These are phyloP conservation scores for Drosophila demipolita DNA, from an alignment of 2,888 invertebrate species.

Conservation along the genomic window DNA sequence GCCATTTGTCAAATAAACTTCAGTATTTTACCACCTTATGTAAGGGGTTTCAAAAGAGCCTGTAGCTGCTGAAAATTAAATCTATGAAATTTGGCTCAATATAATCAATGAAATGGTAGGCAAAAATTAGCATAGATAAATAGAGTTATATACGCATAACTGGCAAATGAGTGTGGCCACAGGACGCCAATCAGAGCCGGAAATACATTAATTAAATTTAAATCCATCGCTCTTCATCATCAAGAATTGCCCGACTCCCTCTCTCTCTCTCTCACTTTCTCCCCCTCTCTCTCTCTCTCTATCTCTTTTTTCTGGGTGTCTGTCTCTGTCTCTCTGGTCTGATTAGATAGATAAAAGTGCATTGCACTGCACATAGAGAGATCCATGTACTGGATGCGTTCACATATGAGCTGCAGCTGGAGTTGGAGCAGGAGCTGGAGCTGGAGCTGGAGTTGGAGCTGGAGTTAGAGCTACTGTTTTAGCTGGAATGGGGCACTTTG, in stretches of 20 bases:
- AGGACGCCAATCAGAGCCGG: conserved; percentile 38
- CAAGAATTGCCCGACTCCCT: background rate
- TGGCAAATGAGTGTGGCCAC: conserved; percentile 45
- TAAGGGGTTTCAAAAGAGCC: background rate
- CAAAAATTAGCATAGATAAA: conserved; percentile 45
- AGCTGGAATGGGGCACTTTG: conserved; percentile 21
- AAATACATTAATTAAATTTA: conserved; percentile 69
- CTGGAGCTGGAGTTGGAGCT: conserved; percentile 1
- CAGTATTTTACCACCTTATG: background rate
- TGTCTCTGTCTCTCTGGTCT: conserved; percentile 25
- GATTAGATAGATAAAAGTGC: conserved; percentile 77
- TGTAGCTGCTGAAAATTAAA: background rate
- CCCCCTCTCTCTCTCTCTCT: background rate
- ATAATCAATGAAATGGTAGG: conserved; percentile 45
- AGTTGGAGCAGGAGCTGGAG: conserved; percentile 1
- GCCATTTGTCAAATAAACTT: background rate
- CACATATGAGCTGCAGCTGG: conserved; percentile 18
- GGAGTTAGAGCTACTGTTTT: conserved; percentile 3
- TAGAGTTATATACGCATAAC: conserved; percentile 15
- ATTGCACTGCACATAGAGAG: conserved; percentile 56
- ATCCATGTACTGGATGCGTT: conserved; percentile 42
- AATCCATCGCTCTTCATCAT: conserved; percentile 55
- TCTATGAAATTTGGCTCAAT: conserved; percentile 22
- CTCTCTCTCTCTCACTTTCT: background rate
- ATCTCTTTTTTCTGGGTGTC: too few relatives aligned